Evolutionary conservation across 2,888 invertebrate species (phyloP), one percentile per base, ranked within the genome.

Genomic region (Chloroclysta siterata): DNA sequence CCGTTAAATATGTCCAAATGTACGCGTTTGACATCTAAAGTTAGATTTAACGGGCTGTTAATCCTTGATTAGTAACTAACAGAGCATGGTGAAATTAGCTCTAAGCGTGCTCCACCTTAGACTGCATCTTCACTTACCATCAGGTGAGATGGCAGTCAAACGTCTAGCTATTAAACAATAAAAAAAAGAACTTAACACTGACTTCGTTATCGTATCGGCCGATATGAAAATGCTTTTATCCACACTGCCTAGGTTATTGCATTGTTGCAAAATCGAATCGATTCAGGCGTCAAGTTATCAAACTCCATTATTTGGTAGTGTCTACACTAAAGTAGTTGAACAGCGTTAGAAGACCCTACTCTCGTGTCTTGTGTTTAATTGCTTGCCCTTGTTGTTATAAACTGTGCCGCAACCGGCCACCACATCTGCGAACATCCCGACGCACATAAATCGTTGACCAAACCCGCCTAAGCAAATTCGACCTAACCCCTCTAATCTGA

Each of bases 371-470:
- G 84, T 87, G 84, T 85, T 85, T 87, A 88, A 88, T 88, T 85
- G 87, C 87, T 84, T 72, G 79, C 81, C 85, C 83, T 84, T 85
- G 87, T 88, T 86, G 88, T 87, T 87, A 84, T 84, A 87, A 86
- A 86, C 86, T 83, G 80, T 73, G 76, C 80, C 84, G 73, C 83
- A 82, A 81, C 78, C 81, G 75, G 74, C 78, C 78, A 83, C 84
- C 84, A 77, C 87, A 87, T 86, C 81, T 86, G 87, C 69, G 82
- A 57, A 80, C 79, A 69, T 78, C 72, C 65, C 55, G 7, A 53
- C 36, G 53, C 81, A 82, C 85, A 87, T 87, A 87, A 87, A 87
- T 87, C 83, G 82, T 84, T 84, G 82, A 83, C 86, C 84, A 75
- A 75, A 77, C 82, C 79, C 78, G 79, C 84, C 84, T 86, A 84